Evolutionary conservation across 2,797 vertebrate genomes (phyloP), one percentile per base, ranked within the genome.

Genomic region (Setipinna tenuifilis): DNA sequence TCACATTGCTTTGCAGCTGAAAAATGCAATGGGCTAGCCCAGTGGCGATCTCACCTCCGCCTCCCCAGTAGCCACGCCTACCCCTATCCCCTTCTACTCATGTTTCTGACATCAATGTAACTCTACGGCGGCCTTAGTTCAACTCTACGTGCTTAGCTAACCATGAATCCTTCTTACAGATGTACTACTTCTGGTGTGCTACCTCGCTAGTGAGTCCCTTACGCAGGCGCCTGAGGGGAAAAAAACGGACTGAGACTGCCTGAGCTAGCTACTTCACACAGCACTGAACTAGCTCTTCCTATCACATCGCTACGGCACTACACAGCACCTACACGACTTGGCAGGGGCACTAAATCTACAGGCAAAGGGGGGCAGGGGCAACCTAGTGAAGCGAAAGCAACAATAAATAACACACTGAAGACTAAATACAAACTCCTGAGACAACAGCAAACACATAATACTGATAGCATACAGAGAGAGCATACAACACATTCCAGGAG

Each of bases 401-500:
- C 44, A 93, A 93, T 94, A 95, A 94, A 93, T 93, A 92, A 87
- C 44, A 83, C 48, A 83, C 80, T 50, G 83, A 54, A 78, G 58
- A 86, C 2, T 82, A 85, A 91, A 86, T 91, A 93, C 91, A 89
- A 93, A 93, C 92, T 95, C 93, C 94, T 94, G 94, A 94, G 93
- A 94, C 93, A 88, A 94, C 91, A 94, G 91, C 90, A 92, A 89
- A 91, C 94, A 92, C 92, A 91, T 92, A 93, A 94, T 93, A 94
- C 93, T 88, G 92, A 93, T 90, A 93, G n/a, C n/a, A n/a, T n/a
- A n/a, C n/a, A n/a, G 90, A 87, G 85, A 91, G 87, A 92, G 92
- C 92, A 92, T 94, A 94, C 92, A 91, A 89, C 71, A 44, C 71
- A 78, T 44, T 78, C 35, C 3, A 21, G 31, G 35, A 78, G 6